A percentile compares a stretch with the other conserved stretches of the same genome.
phyloP scores from a whole-genome alignment of 1,140 invertebrate genomes.

The Drosophila parvula region DNA sequence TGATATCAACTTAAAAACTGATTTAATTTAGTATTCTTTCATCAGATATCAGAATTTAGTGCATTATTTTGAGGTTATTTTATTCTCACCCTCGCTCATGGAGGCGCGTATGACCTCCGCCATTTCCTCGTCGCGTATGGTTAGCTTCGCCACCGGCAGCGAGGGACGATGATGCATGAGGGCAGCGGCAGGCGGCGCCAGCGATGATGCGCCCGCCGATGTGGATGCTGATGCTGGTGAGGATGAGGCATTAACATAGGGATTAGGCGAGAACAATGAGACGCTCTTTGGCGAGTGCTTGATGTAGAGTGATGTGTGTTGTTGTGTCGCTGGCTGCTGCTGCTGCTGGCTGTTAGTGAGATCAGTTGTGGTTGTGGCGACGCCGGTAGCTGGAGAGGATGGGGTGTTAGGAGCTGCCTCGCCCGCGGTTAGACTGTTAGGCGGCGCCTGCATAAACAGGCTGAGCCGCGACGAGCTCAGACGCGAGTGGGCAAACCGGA shows the following conservation, averaged over 20 bases:
- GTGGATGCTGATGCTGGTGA: slow-evolving; percentile 41
- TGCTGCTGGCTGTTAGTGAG: slow-evolving; percentile 65
- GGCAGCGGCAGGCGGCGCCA: slow-evolving; percentile 58
- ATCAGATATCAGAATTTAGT: not conserved
- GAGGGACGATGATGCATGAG: slow-evolving; percentile 80
- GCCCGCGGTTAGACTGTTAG: slow-evolving; percentile 44
- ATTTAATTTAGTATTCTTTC: not conserved
- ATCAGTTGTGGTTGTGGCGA: slow-evolving; percentile 58
- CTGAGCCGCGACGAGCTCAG: slow-evolving; percentile 78
- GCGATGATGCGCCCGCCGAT: slow-evolving; percentile 21
- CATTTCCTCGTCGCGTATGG: slow-evolving; percentile 82
- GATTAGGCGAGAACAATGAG: slow-evolving; percentile 74
- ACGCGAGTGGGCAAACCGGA: slow-evolving; percentile 79
- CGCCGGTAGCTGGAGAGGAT: slow-evolving; percentile 23
- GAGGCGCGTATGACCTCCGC: slow-evolving; percentile 80
- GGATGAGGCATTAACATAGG: slow-evolving; percentile 66
- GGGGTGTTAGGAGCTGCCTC: slow-evolving; percentile 25
- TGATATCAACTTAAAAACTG: not conserved
- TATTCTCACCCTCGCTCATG: slow-evolving; percentile 77
- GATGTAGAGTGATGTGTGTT: slow-evolving; percentile 68
- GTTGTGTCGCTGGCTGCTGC: slow-evolving; percentile 50
- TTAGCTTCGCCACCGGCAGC: slow-evolving; percentile 77
- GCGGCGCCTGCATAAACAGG: slow-evolving; percentile 73
- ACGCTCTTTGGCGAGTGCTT: slow-evolving; percentile 75
- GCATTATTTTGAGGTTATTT: slow-evolving; percentile 37